phyloP scores from a whole-genome alignment of 2,888 invertebrate genomes.

The Mesochorus sp. region DNA sequence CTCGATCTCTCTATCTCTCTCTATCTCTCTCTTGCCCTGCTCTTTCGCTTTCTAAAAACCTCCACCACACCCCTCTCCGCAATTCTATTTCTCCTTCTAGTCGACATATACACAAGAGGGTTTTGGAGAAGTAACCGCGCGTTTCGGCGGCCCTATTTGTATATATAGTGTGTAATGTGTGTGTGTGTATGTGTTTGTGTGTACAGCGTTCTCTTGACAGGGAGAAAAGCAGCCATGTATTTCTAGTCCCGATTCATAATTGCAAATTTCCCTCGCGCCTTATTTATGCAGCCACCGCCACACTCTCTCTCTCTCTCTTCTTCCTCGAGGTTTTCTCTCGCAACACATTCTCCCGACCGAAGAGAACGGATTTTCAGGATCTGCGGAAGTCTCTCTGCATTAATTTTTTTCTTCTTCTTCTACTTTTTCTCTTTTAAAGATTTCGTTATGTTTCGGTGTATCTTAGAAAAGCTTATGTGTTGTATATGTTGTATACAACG shows the following conservation, averaged over 20 bases:
- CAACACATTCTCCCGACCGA: background rate
- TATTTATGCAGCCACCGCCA: slow-evolving; percentile 80
- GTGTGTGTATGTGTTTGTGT: background rate
- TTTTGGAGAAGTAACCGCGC: slow-evolving; percentile 51
- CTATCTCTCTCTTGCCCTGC: slow-evolving; percentile 11
- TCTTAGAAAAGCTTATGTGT: too few relatives aligned
- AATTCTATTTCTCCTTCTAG: slow-evolving; percentile 56
- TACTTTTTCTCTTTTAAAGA: too few relatives aligned
- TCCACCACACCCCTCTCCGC: slow-evolving; percentile 34
- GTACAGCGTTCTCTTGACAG: slow-evolving; percentile 36
- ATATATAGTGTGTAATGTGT: slow-evolving; percentile 10
- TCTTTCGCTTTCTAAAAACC: slow-evolving; percentile 54
- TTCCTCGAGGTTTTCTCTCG: slow-evolving; percentile 20
- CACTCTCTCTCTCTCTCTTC: slow-evolving; percentile 50
- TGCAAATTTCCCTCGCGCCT: slow-evolving; percentile 80
- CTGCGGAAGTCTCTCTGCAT: background rate
- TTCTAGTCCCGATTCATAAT: slow-evolving; percentile 82
- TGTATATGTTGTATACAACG: too few relatives aligned
- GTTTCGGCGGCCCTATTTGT: background rate
- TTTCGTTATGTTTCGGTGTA: too few relatives aligned
- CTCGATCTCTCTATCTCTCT: slow-evolving; percentile 21
- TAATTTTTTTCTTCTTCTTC: background rate
- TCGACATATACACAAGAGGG: slow-evolving; percentile 39
- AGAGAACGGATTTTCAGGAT: slow-evolving; percentile 23
- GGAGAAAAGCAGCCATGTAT: slow-evolving; percentile 77